These are phyloP conservation scores for Notarius lentiginosus DNA, from an alignment of 2,113 vertebrate species.

Conservation along the genomic window DNA sequence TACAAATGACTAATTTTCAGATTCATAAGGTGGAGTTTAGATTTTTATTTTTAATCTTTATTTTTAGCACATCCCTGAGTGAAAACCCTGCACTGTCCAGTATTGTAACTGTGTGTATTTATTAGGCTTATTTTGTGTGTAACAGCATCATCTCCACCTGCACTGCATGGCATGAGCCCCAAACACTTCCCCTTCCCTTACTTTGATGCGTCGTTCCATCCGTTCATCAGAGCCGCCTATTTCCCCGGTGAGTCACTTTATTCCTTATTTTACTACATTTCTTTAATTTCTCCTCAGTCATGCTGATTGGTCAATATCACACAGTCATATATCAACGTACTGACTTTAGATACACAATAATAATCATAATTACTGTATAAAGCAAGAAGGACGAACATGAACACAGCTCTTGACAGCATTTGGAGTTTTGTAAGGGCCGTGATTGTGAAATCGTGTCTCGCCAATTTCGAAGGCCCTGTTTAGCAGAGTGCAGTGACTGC, in stretches of 20 bases:
- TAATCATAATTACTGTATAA: not conserved
- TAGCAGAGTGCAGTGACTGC: constrained; percentile 81
- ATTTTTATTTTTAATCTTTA: too few relatives aligned
- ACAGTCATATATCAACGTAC: not conserved
- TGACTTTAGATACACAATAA: not conserved
- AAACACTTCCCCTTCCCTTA: constrained; percentile 90
- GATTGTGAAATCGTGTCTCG: constrained; percentile 67
- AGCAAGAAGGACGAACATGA: not conserved
- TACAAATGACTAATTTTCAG: not conserved
- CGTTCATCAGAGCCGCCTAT: constrained; percentile 89
- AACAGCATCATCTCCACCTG: constrained; percentile 72
- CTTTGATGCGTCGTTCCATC: constrained; percentile 88
- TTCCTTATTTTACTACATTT: not conserved
- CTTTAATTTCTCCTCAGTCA: not conserved
- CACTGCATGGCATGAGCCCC: constrained; percentile 77
- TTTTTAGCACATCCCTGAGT: not conserved
- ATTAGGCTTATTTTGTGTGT: constrained; percentile 31
- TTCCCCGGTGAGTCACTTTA: constrained; percentile 82
- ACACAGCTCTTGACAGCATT: not conserved
- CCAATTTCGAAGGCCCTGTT: constrained; percentile 87
- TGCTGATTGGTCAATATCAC: not conserved
- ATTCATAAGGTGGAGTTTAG: not conserved
- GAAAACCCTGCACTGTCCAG: not conserved
- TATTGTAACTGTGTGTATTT: not conserved
- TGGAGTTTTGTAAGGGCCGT: not conserved